Evolutionary conservation across 2,888 invertebrate genomes (phyloP).

Genomic region (Creontiades dilutus): DNA sequence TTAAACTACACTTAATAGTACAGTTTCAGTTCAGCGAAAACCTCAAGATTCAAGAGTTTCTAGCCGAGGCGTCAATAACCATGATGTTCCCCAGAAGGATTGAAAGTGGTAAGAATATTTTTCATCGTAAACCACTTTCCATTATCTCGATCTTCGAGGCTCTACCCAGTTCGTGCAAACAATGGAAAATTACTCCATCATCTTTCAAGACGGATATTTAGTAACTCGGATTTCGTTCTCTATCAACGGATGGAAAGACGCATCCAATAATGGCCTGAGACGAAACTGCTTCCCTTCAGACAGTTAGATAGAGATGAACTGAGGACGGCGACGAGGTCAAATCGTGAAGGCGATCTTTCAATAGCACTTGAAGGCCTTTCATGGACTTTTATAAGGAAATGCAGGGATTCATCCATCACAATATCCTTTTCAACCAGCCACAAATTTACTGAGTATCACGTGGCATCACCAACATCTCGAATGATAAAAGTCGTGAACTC

Average conservation of each 20-base stretch:
- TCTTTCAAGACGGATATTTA: neutral
- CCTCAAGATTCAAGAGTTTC: too few species aligned
- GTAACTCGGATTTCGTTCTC: neutral
- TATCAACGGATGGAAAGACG: neutral
- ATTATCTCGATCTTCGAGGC: too few species aligned
- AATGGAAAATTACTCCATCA: too few species aligned
- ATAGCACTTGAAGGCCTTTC: slow-evolving; percentile 40
- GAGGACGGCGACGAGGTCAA: slow-evolving; percentile 28
- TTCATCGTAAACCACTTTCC: too few species aligned
- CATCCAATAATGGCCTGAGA: slow-evolving; percentile 1
- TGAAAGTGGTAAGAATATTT: too few species aligned
- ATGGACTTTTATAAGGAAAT: slow-evolving; percentile 58
- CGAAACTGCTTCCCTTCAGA: slow-evolving; percentile 5
- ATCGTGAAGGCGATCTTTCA: slow-evolving; percentile 54
- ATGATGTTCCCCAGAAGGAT: too few species aligned
- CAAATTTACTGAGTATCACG: slow-evolving; percentile 23
- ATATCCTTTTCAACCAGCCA: slow-evolving; percentile 54
- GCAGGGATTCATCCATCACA: slow-evolving; percentile 58
- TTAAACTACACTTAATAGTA: too few species aligned
- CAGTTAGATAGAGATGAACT: slow-evolving; percentile 1
- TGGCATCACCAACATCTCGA: neutral
- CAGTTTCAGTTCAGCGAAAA: too few species aligned
- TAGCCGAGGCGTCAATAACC: too few species aligned
- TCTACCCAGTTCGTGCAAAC: too few species aligned
- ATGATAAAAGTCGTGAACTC: too few species aligned